A percentile compares a stretch with the other conserved stretches of the same genome.
These are phyloP conservation scores for Drosophila mauritiana DNA, from an alignment of 1,140 invertebrate species.

Conservation along the genomic window DNA sequence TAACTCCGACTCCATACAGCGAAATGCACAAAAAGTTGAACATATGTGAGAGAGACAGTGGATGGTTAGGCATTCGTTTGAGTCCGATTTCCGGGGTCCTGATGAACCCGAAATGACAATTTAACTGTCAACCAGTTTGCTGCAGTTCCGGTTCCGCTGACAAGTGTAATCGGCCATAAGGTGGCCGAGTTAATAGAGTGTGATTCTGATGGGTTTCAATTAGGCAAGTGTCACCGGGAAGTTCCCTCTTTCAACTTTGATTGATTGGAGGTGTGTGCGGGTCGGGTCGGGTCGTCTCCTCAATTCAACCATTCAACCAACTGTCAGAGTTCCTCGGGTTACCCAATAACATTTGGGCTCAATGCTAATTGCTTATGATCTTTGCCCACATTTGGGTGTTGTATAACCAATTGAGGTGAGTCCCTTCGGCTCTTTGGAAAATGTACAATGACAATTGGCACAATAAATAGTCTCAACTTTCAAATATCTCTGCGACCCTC, in stretches of 20 bases:
- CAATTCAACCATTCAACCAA: constrained; percentile 27
- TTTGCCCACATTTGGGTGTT: constrained; percentile 75
- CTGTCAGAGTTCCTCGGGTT: constrained; percentile 70
- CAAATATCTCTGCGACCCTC: constrained; percentile 57
- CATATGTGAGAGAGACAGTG: constrained; percentile 62
- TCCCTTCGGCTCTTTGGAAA: constrained; percentile 22
- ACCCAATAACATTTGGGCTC: constrained; percentile 38
- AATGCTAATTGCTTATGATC: constrained; percentile 79
- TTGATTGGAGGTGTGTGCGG: constrained; percentile 56
- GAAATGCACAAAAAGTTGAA: constrained; percentile 78
- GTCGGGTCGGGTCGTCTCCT: background rate
- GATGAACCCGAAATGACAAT: constrained; percentile 67
- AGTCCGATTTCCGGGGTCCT: constrained; percentile 27
- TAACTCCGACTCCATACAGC: constrained; percentile 64
- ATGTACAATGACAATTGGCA: constrained; percentile 57
- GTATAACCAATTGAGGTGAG: constrained; percentile 52
- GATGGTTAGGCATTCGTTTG: background rate
- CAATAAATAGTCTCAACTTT: constrained; percentile 79
- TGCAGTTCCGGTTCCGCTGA: constrained; percentile 52
- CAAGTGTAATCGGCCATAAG: constrained; percentile 75
- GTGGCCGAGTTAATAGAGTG: constrained; percentile 43
- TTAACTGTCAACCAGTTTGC: constrained; percentile 76
- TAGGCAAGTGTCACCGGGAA: constrained; percentile 52
- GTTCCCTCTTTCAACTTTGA: constrained; percentile 26
- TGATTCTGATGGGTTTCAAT: constrained; percentile 63